Evolutionary conservation across 1,140 invertebrate genomes (phyloP), one percentile per base, ranked within the genome.

Genomic region (Hesperophylax magnus): DNA sequence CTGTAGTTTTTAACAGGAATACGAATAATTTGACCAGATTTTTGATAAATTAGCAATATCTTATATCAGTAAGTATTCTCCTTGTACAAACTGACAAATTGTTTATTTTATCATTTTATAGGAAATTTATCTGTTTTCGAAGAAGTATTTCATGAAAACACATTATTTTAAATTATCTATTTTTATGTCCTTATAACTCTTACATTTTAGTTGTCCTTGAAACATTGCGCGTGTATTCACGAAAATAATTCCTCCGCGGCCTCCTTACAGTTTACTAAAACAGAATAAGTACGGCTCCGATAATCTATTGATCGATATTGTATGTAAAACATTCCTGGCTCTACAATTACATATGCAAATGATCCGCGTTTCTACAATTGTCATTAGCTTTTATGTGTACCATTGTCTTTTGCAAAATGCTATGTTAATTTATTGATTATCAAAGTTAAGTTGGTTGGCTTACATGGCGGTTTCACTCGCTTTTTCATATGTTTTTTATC

Each of bases 311-410:
- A 65, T 65, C 61, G 61, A 65, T 65, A 65, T 65, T 65, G 61
- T 65, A 65, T 65, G 61, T 65, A 22, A 65, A 65, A 65, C 24
- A 65, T 65, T 22, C 24, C 14, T 17, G 18, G 3, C 61, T 65
- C 61, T 65, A 24, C 61, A 65, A 65, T 65, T 65, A 65, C 61
- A 65, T 65, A 65, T 65, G 61, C 61, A 65, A 65, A 65, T 65
- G 18, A 17, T 65, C 14, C 24, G 7, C 5, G 61, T 65, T 65
- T 65, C 61, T 65, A 65, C 61, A 24, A 65, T 65, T 65, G 61
- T 65, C 61, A 65, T 65, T 65, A 65, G 61, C 20, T 65, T 65
- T 65, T 65, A 65, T 65, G 24, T 65, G 61, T 65, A 65, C 61
- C 61, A 65, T 65, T 65, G 61, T 65, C 61, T 65, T 14, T 31